Conservation (phyloP, 2,888 invertebrate genomes). For the Dusona sp. region DNA sequence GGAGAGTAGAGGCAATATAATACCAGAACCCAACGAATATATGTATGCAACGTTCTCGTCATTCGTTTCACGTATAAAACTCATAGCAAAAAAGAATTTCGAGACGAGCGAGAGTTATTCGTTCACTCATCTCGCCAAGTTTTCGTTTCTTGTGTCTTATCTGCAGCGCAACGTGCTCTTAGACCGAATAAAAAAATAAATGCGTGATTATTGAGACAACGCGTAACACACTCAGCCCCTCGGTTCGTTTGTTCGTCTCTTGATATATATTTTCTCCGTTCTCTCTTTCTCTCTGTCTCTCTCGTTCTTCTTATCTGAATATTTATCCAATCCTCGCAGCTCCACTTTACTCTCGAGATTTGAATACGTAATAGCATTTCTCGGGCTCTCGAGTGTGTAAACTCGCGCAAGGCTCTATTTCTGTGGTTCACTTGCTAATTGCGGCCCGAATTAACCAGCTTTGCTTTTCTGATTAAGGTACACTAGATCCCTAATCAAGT, state of each 20-base stretch:
- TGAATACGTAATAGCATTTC: constrained; percentile 28
- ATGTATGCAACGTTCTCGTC: background rate
- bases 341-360: constrained; percentile 25
- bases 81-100: constrained; percentile 14
- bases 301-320: constrained; percentile 18
- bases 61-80: constrained; percentile 20
- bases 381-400: constrained; percentile 21
- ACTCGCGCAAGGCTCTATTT: constrained; percentile 11
- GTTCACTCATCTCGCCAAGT: constrained; percentile 40
- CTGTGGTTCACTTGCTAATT: constrained; percentile 17
- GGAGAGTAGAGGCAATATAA: background rate
- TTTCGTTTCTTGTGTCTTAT: constrained; percentile 54
- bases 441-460: constrained; percentile 17
- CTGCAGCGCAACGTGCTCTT: constrained; percentile 8
- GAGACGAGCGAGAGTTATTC: constrained; percentile 37
- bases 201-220: constrained; percentile 49
- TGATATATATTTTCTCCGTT: background rate
- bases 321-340: constrained; percentile 33
- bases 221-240: constrained; percentile 32
- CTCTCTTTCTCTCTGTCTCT: background rate
- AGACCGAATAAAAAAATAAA: constrained; percentile 41
- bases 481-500: constrained; percentile 8
- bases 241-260: constrained; percentile 3
- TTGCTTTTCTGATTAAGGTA: constrained; percentile 12
- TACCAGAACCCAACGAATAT: constrained; percentile 2